phyloP scores from a whole-genome alignment of 2,888 invertebrate genomes.

The Dysmachus trigonus region DNA sequence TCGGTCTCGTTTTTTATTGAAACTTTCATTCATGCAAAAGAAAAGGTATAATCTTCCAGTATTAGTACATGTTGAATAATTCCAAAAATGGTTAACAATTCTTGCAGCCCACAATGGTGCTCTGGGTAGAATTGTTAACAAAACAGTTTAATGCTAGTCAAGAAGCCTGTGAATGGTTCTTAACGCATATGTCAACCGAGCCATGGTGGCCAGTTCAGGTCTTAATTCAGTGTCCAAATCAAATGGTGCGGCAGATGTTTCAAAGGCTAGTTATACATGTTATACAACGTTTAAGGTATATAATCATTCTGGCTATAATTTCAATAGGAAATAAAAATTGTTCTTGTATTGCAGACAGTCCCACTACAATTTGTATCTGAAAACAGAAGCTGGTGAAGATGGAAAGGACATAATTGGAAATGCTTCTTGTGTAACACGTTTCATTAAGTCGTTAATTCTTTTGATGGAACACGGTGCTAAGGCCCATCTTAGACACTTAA shows the following conservation, averaged over 20 bases:
- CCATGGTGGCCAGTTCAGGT: conserved; percentile 97
- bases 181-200: conserved; percentile 91
- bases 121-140: conserved; percentile 94
- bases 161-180: conserved; percentile 89
- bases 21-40: conserved; percentile 96
- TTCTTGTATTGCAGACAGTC: conserved; percentile 64
- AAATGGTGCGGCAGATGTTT: conserved; percentile 97
- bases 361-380: conserved; percentile 71
- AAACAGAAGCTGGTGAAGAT: conserved; percentile 66
- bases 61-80: neutral
- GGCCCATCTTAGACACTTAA: conserved; percentile 84
- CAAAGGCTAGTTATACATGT: conserved; percentile 94
- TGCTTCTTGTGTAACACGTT: conserved; percentile 90
- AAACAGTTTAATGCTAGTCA: conserved; percentile 94
- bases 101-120: conserved; percentile 88
- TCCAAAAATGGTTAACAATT: neutral
- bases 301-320: conserved; percentile 48
- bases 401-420: conserved; percentile 70
- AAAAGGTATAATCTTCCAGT: conserved; percentile 72
- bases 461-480: conserved; percentile 89
- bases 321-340: neutral
- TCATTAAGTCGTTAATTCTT: conserved; percentile 86
- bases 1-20: conserved; percentile 95
- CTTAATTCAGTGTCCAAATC: conserved; percentile 94
- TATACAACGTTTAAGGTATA: conserved; percentile 83